Evolutionary conservation across 2,113 vertebrate species (phyloP).

Genomic region (Glaucomys volans): DNA sequence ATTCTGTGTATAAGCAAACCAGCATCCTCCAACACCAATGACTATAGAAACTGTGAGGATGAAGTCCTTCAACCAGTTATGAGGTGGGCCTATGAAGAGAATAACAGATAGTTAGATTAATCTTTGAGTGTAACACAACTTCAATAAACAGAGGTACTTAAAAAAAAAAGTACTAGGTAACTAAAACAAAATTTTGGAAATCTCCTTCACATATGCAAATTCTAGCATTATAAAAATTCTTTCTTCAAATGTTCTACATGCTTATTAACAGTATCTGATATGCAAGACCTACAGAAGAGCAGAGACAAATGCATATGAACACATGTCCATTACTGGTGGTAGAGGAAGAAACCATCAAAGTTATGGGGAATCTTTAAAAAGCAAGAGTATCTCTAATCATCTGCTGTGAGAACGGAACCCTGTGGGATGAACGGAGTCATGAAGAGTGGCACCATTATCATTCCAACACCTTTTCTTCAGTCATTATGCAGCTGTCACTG

Average conservation of each 20-base stretch:
- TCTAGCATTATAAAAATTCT: constrained; percentile 35
- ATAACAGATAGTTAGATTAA: constrained; percentile 46
- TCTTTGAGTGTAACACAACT: background rate
- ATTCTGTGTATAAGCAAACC: constrained; percentile 99
- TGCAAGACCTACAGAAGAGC: background rate
- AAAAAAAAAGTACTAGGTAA: background rate
- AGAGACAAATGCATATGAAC: background rate
- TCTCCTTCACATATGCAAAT: background rate
- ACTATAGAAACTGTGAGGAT: constrained; percentile 97
- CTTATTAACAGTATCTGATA: background rate
- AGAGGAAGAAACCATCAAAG: background rate
- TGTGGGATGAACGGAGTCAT: background rate
- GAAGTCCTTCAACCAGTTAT: constrained; percentile 99
- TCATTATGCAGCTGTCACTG: background rate
- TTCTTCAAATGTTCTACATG: constrained; percentile 5
- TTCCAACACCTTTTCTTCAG: background rate
- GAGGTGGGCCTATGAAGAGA: constrained; percentile 92
- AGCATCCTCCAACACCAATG: constrained; percentile 98
- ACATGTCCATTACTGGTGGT: background rate
- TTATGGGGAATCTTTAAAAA: background rate
- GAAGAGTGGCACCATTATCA: background rate
- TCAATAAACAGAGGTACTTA: background rate
- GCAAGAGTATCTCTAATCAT: background rate
- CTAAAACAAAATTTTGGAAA: background rate
- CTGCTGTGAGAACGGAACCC: background rate